These are phyloP conservation scores for Pomacea canaliculata DNA, from an alignment of 2,888 invertebrate species.

Conservation along the genomic window DNA sequence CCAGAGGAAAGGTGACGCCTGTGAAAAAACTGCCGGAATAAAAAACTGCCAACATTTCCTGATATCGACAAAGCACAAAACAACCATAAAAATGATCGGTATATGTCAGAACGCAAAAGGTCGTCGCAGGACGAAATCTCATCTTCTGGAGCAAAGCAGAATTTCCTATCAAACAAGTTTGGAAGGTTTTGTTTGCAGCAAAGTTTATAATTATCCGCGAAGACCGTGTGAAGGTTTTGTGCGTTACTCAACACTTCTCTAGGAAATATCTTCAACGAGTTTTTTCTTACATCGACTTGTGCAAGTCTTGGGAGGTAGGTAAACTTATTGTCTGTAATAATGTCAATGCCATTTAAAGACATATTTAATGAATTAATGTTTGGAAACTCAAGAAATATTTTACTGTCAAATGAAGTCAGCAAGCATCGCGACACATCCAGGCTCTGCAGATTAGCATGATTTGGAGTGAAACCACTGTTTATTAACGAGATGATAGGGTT, in stretches of 20 bases:
- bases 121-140: slow-evolving; percentile 24
- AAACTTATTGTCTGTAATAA: neutral
- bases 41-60: slow-evolving; percentile 7
- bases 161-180: neutral
- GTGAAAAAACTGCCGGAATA: neutral
- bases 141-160: slow-evolving; percentile 10
- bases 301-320: neutral
- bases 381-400: neutral
- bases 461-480: neutral
- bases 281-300: neutral
- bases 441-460: neutral
- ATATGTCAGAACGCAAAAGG: slow-evolving; percentile 7
- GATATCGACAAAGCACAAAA: neutral
- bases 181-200: slow-evolving; percentile 12
- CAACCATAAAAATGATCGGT: slow-evolving; percentile 5
- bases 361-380: neutral
- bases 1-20: neutral
- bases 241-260: neutral
- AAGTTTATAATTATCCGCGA: slow-evolving; percentile 9
- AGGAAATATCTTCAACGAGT: neutral
- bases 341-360: neutral
- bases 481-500: slow-evolving; percentile 2
- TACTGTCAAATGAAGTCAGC: neutral
- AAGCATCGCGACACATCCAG: slow-evolving; percentile 5
- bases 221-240: neutral